Conservation (phyloP, 92 coral and sea anemone species). For the Desmophyllum pertusum region DNA sequence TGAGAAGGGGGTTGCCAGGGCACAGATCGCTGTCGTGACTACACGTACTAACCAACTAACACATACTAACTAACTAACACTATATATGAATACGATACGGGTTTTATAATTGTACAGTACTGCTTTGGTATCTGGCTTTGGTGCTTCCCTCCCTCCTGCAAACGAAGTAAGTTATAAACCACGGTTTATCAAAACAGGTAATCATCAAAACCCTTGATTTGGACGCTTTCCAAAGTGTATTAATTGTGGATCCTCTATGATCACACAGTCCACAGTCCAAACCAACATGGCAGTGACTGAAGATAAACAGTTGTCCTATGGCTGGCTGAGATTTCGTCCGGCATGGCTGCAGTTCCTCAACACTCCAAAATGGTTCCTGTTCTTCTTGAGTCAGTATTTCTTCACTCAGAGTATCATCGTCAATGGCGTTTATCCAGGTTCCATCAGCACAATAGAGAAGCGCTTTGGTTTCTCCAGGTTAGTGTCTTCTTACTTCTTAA, state of each 20-base stretch:
- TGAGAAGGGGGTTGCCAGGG: no score
- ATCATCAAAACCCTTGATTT: background rate
- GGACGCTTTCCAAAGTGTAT: background rate
- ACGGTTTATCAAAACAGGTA: background rate
- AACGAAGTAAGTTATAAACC: background rate
- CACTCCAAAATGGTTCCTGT: constrained; percentile 82
- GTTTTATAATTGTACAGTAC: background rate
- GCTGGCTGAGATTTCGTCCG: constrained; percentile 86
- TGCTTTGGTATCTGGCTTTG: no score
- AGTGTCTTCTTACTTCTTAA: background rate
- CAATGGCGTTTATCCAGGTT: constrained; percentile 87
- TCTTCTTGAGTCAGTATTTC: constrained; percentile 73
- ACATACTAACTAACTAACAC: no score
- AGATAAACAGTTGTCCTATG: constrained; percentile 18
- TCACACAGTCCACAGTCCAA: background rate
- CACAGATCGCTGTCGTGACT: constrained; percentile 1
- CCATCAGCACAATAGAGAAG: constrained; percentile 85
- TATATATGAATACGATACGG: background rate
- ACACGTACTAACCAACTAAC: background rate
- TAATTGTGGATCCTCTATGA: no score
- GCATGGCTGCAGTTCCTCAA: constrained; percentile 81
- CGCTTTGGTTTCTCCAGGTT: constrained; percentile 90
- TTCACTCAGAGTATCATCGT: constrained; percentile 85
- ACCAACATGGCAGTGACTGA: constrained; percentile 1
- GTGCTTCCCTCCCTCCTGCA: background rate